Conservation (phyloP, 2,888 invertebrate species). For the Ormyrus thymus region DNA sequence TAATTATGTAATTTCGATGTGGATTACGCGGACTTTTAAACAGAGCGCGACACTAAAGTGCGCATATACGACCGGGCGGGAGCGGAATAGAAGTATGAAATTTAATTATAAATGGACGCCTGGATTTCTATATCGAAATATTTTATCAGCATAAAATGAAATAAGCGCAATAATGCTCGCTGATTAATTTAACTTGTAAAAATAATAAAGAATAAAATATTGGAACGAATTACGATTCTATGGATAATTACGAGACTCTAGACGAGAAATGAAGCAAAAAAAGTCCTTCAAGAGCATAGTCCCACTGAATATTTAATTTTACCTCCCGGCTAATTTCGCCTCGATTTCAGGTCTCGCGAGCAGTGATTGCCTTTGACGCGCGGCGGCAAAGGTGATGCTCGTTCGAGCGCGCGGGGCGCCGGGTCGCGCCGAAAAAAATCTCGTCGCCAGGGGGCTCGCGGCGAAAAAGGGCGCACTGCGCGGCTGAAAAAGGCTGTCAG, state of each 20-base stretch:
- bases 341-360: background rate
- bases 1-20: too few species aligned
- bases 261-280: background rate
- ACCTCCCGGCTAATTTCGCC: slow-evolving; percentile 3
- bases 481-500: slow-evolving; percentile 38
- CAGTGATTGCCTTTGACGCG: slow-evolving; percentile 4
- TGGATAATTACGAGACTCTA: too few species aligned
- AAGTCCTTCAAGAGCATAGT: background rate
- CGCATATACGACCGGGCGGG: background rate
- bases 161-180: background rate
- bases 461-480: slow-evolving; percentile 20
- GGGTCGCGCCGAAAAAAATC: background rate
- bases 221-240: background rate
- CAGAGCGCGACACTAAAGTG: background rate
- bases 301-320: background rate
- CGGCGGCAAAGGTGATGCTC: background rate
- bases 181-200: too few species aligned
- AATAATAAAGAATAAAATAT: too few species aligned
- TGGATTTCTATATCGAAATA: background rate
- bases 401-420: too few species aligned
- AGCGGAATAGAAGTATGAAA: background rate
- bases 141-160: background rate
- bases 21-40: too few species aligned
- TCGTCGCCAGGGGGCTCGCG: background rate
- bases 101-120: slow-evolving; percentile 4